Conservation (phyloP, 2,113 vertebrate genomes). For the Paradisaea rubra region DNA sequence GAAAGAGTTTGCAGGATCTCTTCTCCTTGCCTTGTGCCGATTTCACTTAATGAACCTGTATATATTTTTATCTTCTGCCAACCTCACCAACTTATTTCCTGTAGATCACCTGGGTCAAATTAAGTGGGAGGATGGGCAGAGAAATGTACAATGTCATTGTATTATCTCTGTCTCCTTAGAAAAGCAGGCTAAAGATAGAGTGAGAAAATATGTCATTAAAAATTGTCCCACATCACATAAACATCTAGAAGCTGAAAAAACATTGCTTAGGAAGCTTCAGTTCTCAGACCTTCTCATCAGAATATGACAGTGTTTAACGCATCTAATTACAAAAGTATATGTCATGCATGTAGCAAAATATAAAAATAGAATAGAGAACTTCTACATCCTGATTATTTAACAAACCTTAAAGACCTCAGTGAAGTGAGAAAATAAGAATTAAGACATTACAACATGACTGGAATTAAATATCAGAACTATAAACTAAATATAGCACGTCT, state of each 20-base stretch:
- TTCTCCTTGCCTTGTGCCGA: neutral
- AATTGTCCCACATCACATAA: neutral
- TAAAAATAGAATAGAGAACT: neutral
- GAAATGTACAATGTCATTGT: neutral
- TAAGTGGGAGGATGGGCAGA: neutral
- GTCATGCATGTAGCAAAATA: neutral
- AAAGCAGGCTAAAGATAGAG: neutral
- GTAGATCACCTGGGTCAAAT: neutral
- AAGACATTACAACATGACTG: neutral
- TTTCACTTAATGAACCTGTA: neutral
- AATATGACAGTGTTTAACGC: neutral
- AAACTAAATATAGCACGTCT: accelerated
- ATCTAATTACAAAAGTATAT: neutral
- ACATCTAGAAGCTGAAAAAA: neutral
- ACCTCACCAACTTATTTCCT: neutral
- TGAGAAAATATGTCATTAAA: neutral
- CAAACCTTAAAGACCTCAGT: accelerated
- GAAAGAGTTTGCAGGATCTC: neutral
- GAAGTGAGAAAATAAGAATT: neutral
- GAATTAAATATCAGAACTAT: neutral
- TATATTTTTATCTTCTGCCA: neutral
- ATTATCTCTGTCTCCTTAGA: neutral
- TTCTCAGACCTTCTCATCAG: neutral
- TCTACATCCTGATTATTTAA: neutral
- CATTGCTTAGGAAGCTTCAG: neutral